Conservation (phyloP, 2,797 vertebrate genomes). For the Champsocephalus gunnari region DNA sequence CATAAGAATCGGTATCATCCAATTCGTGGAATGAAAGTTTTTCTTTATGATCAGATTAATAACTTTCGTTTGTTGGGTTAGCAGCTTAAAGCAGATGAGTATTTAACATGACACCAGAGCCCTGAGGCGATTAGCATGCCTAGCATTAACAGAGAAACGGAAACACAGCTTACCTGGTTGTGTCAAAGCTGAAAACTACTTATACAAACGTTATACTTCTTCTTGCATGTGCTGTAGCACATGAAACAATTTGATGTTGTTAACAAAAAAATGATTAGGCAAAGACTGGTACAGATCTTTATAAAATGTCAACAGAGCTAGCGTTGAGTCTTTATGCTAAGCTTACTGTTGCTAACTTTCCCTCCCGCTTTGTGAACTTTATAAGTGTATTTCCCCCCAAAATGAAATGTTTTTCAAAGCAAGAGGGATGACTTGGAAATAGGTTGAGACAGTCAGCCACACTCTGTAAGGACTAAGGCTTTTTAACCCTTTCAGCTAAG, state of each 20-base stretch:
- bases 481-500: background rate
- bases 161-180: background rate
- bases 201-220: background rate
- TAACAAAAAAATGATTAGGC: background rate
- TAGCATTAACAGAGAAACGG: background rate
- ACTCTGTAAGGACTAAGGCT: background rate
- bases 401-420: background rate
- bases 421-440: background rate
- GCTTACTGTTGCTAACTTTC: background rate
- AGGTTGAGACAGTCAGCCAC: slow-evolving; percentile 2
- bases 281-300: background rate
- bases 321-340: background rate
- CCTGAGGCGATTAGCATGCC: slow-evolving; percentile 11
- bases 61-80: slow-evolving; percentile 6
- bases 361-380: background rate
- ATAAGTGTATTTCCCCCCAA: slow-evolving; percentile 1
- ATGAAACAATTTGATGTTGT: slow-evolving; percentile 1
- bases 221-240: background rate
- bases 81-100: slow-evolving; percentile 18
- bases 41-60: slow-evolving; percentile 11
- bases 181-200: background rate
- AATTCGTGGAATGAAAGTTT: slow-evolving; percentile 4
- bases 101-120: slow-evolving; percentile 10
- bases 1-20: background rate
- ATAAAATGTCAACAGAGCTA: background rate